Evolutionary conservation across 2,888 invertebrate species (phyloP).

Genomic region (Ophonus ardosiacus): DNA sequence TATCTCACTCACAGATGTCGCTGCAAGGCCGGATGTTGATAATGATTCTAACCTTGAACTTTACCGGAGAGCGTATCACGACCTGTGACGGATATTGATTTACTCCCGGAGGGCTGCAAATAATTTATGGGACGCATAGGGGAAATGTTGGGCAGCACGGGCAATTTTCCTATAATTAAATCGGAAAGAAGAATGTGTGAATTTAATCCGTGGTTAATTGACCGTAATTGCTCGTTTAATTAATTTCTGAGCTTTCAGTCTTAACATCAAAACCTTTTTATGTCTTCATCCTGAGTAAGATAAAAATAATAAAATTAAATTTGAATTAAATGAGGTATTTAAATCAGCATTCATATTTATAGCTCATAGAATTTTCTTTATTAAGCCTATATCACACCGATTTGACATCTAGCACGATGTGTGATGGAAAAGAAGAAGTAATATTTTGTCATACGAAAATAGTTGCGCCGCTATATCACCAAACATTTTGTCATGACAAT

Average conservation of each 20-base stretch:
- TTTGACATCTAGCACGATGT: too few relatives aligned
- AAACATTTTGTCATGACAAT: too few relatives aligned
- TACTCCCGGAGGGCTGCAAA: constrained; percentile 26
- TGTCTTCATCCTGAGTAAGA: background rate
- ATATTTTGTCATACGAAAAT: too few relatives aligned
- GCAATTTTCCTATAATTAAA: constrained; percentile 43
- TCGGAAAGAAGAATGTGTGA: constrained; percentile 34
- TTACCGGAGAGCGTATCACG: constrained; percentile 9
- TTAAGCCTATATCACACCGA: too few relatives aligned
- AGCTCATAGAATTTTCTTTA: too few relatives aligned
- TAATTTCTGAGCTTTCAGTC: background rate
- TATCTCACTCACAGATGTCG: constrained; percentile 27
- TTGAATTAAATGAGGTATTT: background rate
- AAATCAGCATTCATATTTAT: background rate
- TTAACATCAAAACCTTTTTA: background rate
- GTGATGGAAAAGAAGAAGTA: too few relatives aligned
- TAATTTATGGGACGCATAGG: constrained; percentile 18
- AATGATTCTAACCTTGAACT: constrained; percentile 17
- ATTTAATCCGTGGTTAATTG: constrained; percentile 15
- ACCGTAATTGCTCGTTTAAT: background rate
- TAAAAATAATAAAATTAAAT: background rate
- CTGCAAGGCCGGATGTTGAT: background rate
- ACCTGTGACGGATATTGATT: constrained; percentile 44
- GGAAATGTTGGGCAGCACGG: background rate
- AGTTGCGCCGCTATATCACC: too few relatives aligned